Evolutionary conservation across 2,797 vertebrate genomes (phyloP), one percentile per base, ranked within the genome.

Genomic region (Leucoraja ocellata): DNA sequence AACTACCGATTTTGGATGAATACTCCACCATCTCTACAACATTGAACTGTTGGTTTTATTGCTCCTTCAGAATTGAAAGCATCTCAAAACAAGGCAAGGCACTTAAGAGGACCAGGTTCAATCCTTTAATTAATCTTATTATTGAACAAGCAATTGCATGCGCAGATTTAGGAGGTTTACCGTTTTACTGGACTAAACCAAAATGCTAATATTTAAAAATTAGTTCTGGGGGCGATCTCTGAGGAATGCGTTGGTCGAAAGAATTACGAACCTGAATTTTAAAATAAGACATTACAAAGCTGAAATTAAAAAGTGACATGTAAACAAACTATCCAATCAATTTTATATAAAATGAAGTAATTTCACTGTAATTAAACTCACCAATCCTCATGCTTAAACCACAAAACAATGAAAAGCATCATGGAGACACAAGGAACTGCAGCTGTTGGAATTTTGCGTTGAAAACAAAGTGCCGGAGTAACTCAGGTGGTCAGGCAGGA

Each of bases 211-310:
- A 36, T 88, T 88, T 86, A 63, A n/a, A 32, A 88, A 88, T 32
- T 16, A 61, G 13, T 86, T 18, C 7, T 68, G 5, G 32, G 18
- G n/a, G 36, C 68, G 61, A 68, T 88, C 13, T 65, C 84, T 65
- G 61, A 88, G 61, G 84, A 88, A 88, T 88, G 84, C 84, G 68
- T 36, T 88, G 84, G 84, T 88, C 68, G n/a, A 88, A 88, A 88
- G 61, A 65, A 36, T 68, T 36, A 36, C 84, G 68, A 65, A 88
- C 84, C n/a, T n/a, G 32, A 88, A 65, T 36, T 14, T 36, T 8
- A 36, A 88, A 36, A 36, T 88, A 63, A 68, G n/a, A 18, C 61
- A 23, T 68, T 36, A 36, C 84, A 88, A 65, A 88, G 16, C n/a
- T n/a, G 32, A 88, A 65, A 21, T 14, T 36, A 18, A 36, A 88